These are phyloP conservation scores for Cataglyphis rosenhaueri DNA, from an alignment of 2,888 invertebrate genomes.

Conservation along the genomic window DNA sequence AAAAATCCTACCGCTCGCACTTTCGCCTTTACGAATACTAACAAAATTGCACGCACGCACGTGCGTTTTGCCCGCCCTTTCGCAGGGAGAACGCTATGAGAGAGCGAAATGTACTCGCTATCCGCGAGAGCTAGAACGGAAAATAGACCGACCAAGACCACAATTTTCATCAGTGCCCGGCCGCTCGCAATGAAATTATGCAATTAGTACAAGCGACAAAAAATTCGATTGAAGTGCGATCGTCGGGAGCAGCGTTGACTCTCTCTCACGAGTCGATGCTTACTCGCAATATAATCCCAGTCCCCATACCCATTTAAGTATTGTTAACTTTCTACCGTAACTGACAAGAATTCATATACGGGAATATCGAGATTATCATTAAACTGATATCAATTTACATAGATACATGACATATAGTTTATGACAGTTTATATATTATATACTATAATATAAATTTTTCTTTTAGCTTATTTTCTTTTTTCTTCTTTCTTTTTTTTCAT, in stretches of 20 bases:
- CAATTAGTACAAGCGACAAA: constrained; percentile 45
- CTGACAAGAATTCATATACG: background rate
- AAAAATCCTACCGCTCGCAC: background rate
- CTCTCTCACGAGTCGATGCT: background rate
- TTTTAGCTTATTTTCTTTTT: too few relatives aligned
- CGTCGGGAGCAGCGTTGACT: background rate
- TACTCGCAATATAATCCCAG: background rate
- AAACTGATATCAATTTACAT: background rate
- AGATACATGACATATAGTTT: background rate
- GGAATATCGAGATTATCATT: constrained; percentile 5
- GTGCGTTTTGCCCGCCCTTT: constrained; percentile 59
- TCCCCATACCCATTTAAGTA: background rate
- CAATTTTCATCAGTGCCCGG: constrained; percentile 49
- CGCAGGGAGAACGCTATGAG: constrained; percentile 55
- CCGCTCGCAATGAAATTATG: constrained; percentile 51
- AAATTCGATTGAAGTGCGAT: constrained; percentile 35
- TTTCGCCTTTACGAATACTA: background rate
- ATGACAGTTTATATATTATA: too few relatives aligned
- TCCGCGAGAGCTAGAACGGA: constrained; percentile 52
- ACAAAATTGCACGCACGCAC: background rate
- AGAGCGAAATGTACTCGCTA: constrained; percentile 37
- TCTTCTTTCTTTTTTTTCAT: too few relatives aligned
- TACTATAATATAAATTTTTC: too few relatives aligned
- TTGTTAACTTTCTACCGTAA: background rate
- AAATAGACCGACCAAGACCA: constrained; percentile 54